phyloP scores from a whole-genome alignment of 2,797 vertebrate species.

The Pristis pectinata region DNA sequence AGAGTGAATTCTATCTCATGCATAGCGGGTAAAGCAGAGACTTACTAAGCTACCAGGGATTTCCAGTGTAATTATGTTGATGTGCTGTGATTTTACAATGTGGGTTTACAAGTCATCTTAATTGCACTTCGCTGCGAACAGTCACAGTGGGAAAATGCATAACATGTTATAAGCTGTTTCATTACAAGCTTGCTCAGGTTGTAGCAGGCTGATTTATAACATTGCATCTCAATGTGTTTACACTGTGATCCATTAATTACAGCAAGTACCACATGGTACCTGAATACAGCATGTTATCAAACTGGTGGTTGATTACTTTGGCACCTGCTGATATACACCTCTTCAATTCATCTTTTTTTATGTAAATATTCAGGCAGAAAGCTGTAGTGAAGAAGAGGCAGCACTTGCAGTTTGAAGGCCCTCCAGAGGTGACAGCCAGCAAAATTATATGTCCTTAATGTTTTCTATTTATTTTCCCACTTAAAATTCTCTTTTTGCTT shows the following conservation, averaged over 20 bases:
- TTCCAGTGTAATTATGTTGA: not conserved
- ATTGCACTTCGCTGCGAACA: not conserved
- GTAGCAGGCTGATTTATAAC: not conserved
- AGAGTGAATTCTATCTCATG: not conserved
- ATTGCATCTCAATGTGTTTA: not conserved
- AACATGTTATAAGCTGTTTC: not conserved
- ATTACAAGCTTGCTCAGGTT: not conserved
- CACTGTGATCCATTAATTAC: too few relatives aligned
- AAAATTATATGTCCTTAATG: not conserved
- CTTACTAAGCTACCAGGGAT: not conserved
- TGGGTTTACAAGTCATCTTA: not conserved
- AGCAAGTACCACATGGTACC: not conserved
- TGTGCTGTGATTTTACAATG: not conserved
- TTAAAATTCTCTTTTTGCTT: not conserved
- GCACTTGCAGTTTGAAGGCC: not conserved
- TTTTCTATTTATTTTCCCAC: not conserved
- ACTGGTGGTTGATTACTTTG: not conserved
- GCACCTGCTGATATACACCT: not conserved
- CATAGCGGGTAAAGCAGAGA: not conserved
- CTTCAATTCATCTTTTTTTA: not conserved
- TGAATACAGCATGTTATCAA: not conserved
- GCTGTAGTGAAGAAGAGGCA: not conserved
- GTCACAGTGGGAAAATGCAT: not conserved
- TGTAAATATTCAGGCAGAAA: not conserved
- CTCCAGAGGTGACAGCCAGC: not conserved